Evolutionary conservation across 2,888 invertebrate genomes (phyloP).

Genomic region (Pocota personata): DNA sequence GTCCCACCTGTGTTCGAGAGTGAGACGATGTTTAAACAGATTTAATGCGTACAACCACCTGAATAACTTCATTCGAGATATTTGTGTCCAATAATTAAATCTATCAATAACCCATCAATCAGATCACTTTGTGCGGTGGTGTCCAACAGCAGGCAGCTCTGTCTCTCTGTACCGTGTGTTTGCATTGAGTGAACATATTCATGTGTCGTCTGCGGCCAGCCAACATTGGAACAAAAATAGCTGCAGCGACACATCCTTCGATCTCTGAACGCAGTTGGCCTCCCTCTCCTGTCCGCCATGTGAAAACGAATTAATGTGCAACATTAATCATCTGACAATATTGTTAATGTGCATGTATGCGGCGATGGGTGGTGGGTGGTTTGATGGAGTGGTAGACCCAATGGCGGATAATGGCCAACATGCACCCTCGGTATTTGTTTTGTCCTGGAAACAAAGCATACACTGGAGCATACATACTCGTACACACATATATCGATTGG

Average conservation of each 20-base stretch:
- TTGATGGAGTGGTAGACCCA: constrained; percentile 37
- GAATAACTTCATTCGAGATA: constrained; percentile 72
- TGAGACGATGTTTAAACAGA: constrained; percentile 59
- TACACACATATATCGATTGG: constrained; percentile 13
- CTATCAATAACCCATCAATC: constrained; percentile 74
- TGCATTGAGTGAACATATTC: constrained; percentile 66
- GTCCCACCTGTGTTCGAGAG: constrained; percentile 47
- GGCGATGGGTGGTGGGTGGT: background rate
- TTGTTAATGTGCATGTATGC: constrained; percentile 66
- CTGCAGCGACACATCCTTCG: constrained; percentile 58
- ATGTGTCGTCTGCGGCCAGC: constrained; percentile 73
- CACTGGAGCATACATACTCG: background rate
- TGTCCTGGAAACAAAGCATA: constrained; percentile 50
- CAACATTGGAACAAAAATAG: constrained; percentile 47
- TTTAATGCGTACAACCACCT: constrained; percentile 72
- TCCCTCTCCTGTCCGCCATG: background rate
- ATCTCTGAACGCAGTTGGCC: constrained; percentile 22
- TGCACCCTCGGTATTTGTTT: constrained; percentile 60
- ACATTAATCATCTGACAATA: constrained; percentile 72
- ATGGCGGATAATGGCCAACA: constrained; percentile 67
- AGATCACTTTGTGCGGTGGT: constrained; percentile 55
- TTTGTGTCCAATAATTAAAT: constrained; percentile 74
- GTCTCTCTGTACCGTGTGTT: constrained; percentile 36
- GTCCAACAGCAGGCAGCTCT: constrained; percentile 7
- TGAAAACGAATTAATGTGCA: constrained; percentile 69